Conservation (phyloP, 2,113 vertebrate species). For the Elephantulus edwardii region DNA sequence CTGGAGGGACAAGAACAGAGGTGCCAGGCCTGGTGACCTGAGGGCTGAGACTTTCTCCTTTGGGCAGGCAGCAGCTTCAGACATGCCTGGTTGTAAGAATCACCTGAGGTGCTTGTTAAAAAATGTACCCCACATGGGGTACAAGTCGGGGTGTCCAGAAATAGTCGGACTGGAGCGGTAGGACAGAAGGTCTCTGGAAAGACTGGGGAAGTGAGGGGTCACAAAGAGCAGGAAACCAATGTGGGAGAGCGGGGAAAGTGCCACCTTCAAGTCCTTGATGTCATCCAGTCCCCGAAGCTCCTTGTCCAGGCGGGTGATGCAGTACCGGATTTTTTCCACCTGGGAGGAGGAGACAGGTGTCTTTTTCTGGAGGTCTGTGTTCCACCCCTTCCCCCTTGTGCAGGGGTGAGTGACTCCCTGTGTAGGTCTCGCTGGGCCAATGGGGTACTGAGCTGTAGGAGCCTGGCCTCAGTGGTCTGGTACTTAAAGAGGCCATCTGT, state of each 20-base stretch:
- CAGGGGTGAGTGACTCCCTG: too few relatives aligned
- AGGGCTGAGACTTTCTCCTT: constrained; percentile 58
- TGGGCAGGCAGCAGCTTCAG: constrained; percentile 8
- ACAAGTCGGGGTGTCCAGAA: neutral
- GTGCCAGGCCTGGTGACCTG: neutral
- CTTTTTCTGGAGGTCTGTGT: too few relatives aligned
- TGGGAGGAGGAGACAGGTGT: constrained; percentile 65
- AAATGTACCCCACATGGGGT: neutral
- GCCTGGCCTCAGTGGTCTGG: neutral
- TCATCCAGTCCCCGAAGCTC: constrained; percentile 73
- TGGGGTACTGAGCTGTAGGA: neutral
- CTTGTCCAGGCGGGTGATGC: constrained; percentile 82
- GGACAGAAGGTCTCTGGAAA: neutral
- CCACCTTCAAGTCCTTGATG: constrained; percentile 90
- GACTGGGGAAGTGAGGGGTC: neutral
- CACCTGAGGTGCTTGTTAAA: neutral
- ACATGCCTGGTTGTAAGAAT: neutral
- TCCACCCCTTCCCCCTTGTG: too few relatives aligned
- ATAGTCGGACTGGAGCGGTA: neutral
- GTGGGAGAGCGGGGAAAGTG: neutral
- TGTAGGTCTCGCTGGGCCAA: neutral
- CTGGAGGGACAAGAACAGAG: neutral
- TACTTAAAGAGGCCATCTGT: neutral
- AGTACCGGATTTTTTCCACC: constrained; percentile 94
- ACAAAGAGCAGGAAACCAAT: neutral